Evolutionary conservation across 2,113 vertebrate genomes (phyloP).

Genomic region (Laticauda laticaudata): DNA sequence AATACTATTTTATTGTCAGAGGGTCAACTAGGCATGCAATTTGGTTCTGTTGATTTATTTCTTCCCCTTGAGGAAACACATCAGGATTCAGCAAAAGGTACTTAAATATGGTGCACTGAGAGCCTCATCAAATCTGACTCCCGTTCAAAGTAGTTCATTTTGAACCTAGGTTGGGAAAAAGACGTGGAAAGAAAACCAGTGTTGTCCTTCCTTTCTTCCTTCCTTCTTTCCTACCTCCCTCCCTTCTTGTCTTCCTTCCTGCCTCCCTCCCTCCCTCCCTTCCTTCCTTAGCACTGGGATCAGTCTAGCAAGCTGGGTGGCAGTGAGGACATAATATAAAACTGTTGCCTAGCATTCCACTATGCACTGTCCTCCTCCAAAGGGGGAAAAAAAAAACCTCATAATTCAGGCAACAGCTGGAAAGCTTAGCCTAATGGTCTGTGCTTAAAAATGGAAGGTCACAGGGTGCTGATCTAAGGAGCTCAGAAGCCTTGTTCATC

Average conservation of each 20-base stretch:
- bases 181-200: background rate
- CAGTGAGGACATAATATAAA: conserved; percentile 65
- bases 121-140: conserved; percentile 5
- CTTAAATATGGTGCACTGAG: conserved; percentile 1
- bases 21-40: background rate
- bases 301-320: conserved; percentile 68
- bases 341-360: conserved; percentile 73
- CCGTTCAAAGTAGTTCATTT: conserved; percentile 42
- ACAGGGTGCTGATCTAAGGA: conserved; percentile 86
- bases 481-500: conserved; percentile 74
- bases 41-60: conserved; percentile 23
- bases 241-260: background rate
- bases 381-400: conserved; percentile 53
- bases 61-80: conserved; percentile 39
- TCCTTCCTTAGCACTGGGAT: background rate
- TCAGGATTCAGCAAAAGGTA: background rate
- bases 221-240: background rate
- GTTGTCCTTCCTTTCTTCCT: too few relatives aligned
- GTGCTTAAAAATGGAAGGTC: conserved; percentile 79
- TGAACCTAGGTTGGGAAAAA: conserved; percentile 12
- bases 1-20: rapidly evolving
- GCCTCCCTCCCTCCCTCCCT: background rate
- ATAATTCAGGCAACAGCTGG: conserved; percentile 82
- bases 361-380: conserved; percentile 67
- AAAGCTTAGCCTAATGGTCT: conserved; percentile 82